These are phyloP conservation scores for Latrodectus geometricus DNA, from an alignment of 1,140 invertebrate genomes.

Conservation along the genomic window DNA sequence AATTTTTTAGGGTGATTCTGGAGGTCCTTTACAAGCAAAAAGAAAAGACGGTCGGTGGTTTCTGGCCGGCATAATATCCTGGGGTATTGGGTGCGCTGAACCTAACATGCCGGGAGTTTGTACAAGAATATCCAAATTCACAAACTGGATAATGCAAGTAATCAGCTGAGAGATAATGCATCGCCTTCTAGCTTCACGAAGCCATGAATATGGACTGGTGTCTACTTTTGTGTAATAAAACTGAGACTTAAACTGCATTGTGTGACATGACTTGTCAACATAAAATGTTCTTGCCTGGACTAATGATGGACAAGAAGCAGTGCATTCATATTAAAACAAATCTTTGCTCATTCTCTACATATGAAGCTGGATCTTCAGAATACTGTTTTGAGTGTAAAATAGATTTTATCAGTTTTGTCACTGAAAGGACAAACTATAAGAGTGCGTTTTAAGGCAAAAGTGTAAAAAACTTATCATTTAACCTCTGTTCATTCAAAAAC, in stretches of 20 bases:
- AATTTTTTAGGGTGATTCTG: conserved; percentile 81
- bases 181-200: neutral
- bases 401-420: too few species aligned
- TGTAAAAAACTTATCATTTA: too few species aligned
- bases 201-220: neutral
- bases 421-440: too few species aligned
- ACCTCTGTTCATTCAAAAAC: too few species aligned
- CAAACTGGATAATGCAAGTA: conserved; percentile 81
- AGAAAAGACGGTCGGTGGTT: conserved; percentile 83
- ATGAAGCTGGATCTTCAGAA: too few species aligned
- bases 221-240: neutral
- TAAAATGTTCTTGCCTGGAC: too few species aligned
- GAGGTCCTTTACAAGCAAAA: conserved; percentile 84
- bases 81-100: conserved; percentile 91
- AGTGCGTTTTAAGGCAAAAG: too few species aligned
- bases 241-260: neutral
- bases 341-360: too few species aligned
- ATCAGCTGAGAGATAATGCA: conserved; percentile 22
- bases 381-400: too few species aligned
- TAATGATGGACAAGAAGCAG: too few species aligned
- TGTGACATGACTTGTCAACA: too few species aligned
- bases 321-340: too few species aligned
- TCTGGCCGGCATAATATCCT: conserved; percentile 87
- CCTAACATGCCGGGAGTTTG: conserved; percentile 92
- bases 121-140: conserved; percentile 93